phyloP scores from a whole-genome alignment of 2,888 invertebrate genomes.

The Hanleya hanleyi region DNA sequence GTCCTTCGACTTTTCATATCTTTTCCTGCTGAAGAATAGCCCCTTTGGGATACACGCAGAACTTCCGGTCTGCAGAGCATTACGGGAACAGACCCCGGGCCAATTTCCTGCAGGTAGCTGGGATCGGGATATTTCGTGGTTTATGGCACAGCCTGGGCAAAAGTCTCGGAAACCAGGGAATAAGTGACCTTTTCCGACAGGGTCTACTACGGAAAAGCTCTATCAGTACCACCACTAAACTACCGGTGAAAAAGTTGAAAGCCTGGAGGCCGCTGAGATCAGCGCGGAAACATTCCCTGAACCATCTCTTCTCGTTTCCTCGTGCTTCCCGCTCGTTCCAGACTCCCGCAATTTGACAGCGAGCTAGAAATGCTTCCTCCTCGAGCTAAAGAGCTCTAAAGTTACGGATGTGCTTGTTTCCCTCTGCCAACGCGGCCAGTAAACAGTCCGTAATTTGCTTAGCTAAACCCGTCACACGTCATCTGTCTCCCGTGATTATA shows the following conservation, averaged over 20 bases:
- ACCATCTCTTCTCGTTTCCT: slow-evolving; percentile 3
- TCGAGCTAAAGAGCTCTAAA: background rate
- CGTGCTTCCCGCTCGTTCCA: background rate
- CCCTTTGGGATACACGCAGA: too few relatives aligned
- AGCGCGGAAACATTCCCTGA: background rate
- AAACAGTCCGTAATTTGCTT: slow-evolving; percentile 1
- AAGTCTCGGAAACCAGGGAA: background rate
- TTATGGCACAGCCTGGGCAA: too few relatives aligned
- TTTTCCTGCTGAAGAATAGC: too few relatives aligned
- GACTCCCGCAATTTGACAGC: background rate
- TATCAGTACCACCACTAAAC: background rate
- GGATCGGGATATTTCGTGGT: too few relatives aligned
- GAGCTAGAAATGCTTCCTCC: slow-evolving; percentile 4
- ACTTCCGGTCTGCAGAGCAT: too few relatives aligned
- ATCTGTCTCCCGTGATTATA: slow-evolving; percentile 5
- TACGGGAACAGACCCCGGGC: too few relatives aligned
- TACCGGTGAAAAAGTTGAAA: background rate
- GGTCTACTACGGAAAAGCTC: background rate
- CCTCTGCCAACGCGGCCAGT: background rate
- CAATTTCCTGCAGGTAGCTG: too few relatives aligned
- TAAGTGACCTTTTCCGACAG: background rate
- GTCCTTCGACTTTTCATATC: too few relatives aligned
- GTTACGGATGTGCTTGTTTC: slow-evolving; percentile 7
- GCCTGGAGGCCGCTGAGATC: background rate
- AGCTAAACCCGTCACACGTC: slow-evolving; percentile 10